These are phyloP conservation scores for Acleris sparsana DNA, from an alignment of 2,888 invertebrate genomes.

Conservation along the genomic window DNA sequence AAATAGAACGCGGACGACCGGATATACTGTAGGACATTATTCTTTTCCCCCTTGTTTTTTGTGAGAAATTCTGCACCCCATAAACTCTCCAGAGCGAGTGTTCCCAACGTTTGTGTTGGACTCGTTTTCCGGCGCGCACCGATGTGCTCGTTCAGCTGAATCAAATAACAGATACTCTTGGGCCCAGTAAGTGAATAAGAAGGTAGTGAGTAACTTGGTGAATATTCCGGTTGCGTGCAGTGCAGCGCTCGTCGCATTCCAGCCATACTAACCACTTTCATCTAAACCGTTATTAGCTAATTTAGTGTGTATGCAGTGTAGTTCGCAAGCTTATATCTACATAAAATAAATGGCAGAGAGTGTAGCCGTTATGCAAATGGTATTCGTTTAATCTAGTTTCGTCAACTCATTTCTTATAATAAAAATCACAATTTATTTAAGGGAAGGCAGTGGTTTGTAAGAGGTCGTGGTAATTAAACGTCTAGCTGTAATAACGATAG, in stretches of 20 bases:
- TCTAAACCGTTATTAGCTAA: constrained; percentile 20
- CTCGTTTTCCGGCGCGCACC: constrained; percentile 12
- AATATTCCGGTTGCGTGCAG: constrained; percentile 24
- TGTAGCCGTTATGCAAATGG: constrained; percentile 16
- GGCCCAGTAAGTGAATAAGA: constrained; percentile 13
- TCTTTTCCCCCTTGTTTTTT: constrained; percentile 25
- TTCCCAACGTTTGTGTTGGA: constrained; percentile 17
- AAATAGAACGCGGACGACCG: constrained; percentile 20
- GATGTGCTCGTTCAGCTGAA: constrained; percentile 12
- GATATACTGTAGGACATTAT: constrained; percentile 21
- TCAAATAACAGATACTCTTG: constrained; percentile 22
- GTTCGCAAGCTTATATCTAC: background rate
- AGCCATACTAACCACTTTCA: constrained; percentile 23
- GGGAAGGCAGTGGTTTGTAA: background rate
- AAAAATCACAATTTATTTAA: constrained; percentile 13
- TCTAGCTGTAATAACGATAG: no score
- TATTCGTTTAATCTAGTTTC: constrained; percentile 8
- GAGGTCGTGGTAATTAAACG: background rate
- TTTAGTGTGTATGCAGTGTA: constrained; percentile 19
- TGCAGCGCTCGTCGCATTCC: constrained; percentile 18
- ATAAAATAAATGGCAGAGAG: constrained; percentile 3
- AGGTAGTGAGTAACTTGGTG: constrained; percentile 4
- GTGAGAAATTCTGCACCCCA: constrained; percentile 21
- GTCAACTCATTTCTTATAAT: constrained; percentile 8
- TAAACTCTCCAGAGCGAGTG: constrained; percentile 24